Base-by-base conservation (phyloP, 2,888 invertebrate species). In the Scaptomyza tumidula region DNA sequence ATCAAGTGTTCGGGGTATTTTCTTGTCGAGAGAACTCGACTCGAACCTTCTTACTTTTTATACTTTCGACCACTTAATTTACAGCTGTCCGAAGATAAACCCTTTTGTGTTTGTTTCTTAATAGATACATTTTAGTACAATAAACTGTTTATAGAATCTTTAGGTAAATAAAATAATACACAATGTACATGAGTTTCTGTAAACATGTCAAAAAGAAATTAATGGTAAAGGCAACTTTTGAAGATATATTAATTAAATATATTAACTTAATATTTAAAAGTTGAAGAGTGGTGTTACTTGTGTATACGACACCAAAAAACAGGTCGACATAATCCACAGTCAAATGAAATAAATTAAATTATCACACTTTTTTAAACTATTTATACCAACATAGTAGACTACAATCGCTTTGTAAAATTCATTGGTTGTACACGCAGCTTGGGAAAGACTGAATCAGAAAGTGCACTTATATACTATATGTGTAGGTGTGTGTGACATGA, bases 351-450 rank as follows among this genome's bases (percentile, higher is more conserved):
- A 45, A 62, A 68, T 71, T 53, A 50, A 59, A 62, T 67, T 45
- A n/a, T 1, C 46, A 65, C 24, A 53, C 35, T 62, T 53, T 46
- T 60, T 69, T 7, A 11, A 50, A n/a, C 10, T 6, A 5, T 50
- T 9, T 6, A 27, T 37, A 49, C 2, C 2, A 13, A 13, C 14
- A 13, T 11, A 19, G 46, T 13, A 16, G 31, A 14, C 10, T 11
- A 31, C 7, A 45, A 24, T 3, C 44, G 37, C 35, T 29, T 33
- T 16, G 33, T 24, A 16, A 29, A 74, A 60, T 54, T 61, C 53
- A 69, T 59, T 63, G 57, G 59, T 55, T 69, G 62, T 52, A 52
- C 43, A 54, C 37, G 48, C 61, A 64, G 59, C 57, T 61, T 71
- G 67, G 63, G 56, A 60, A 71, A 65, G 16, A 3, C 16, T 6